phyloP scores from a whole-genome alignment of 2,888 invertebrate genomes.

The Liposcelis brunnea region DNA sequence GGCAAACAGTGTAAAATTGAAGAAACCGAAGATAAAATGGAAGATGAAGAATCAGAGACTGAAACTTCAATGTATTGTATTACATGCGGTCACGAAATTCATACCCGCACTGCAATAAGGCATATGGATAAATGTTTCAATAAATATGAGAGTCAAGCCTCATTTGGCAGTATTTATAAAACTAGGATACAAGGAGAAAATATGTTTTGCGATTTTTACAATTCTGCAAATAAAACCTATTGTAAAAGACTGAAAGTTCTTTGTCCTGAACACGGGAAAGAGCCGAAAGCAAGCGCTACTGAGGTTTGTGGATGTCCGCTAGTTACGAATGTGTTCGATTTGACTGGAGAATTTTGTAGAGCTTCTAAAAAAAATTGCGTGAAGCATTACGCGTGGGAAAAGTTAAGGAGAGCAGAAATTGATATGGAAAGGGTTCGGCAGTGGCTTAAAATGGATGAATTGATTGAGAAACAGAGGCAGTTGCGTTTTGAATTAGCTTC shows the following conservation, averaged over 20 bases:
- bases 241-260: slow-evolving; percentile 89
- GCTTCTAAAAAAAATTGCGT: slow-evolving; percentile 81
- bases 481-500: slow-evolving; percentile 52
- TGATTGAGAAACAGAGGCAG: slow-evolving; percentile 83
- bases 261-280: slow-evolving; percentile 95
- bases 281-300: slow-evolving; percentile 67
- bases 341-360: slow-evolving; percentile 72
- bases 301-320: slow-evolving; percentile 91
- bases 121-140: slow-evolving; percentile 98
- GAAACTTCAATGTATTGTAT: slow-evolving; percentile 66
- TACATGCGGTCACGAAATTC: slow-evolving; percentile 91
- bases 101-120: slow-evolving; percentile 76
- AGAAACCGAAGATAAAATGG: slow-evolving; percentile 44
- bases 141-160: slow-evolving; percentile 93
- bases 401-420: slow-evolving; percentile 79
- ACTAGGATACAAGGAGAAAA: slow-evolving; percentile 88
- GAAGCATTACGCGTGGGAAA: slow-evolving; percentile 92
- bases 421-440: slow-evolving; percentile 72
- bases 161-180: slow-evolving; percentile 87
- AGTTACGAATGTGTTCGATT: slow-evolving; percentile 64
- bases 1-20: slow-evolving; percentile 56
- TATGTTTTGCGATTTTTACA: slow-evolving; percentile 96
- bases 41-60: slow-evolving; percentile 30
- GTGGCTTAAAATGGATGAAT: slow-evolving; percentile 86
- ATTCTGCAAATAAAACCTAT: slow-evolving; percentile 73